Base-by-base conservation (phyloP, 1,140 invertebrate genomes). In the Pomacea maculata region DNA sequence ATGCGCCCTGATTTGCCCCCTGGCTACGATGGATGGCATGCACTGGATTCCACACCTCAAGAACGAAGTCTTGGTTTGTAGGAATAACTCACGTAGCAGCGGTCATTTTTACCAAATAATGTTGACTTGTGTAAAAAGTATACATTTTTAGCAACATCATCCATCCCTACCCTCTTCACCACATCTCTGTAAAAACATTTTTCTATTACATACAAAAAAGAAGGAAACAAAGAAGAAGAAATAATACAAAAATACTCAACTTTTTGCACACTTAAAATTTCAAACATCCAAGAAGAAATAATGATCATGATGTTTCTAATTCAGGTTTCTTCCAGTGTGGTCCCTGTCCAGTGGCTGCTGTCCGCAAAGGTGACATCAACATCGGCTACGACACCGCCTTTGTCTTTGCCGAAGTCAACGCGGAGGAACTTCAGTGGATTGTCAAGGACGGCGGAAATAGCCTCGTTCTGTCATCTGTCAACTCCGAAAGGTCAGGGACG, bases 1-100 rank as follows among this genome's bases (percentile, higher is more conserved):
- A 45, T 67, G 34, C 57, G 85, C 45, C 68, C 77, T 21, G 90
- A 98, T 64, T 94, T 94, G 0, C 84, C 89, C 0, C 92, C 94
- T 21, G 82, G 70, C n/a, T 96, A 95, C 85, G 93, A 94, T 19
- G 97, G 97, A 1, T 98, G 97, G 97, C 97, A 98, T 90, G 96
- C 94, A 0, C 94, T 98, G 72, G 97, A 98, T 90, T 94, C 96
- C 0, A 98, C 97, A 0, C 97, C 97, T 0, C 97, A 98, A 88
- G 97, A 95, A 90, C 91, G 92, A 79, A 95, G 94, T 71, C 90
- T 91, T 75, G 90, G 88, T 86, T 82, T 65, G 77, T 57, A 67
- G 34, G 6, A 19, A 11, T 14, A 11, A 15, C 0, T 54, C 14
- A 67, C n/a, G 68, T 54, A 10, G 71, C 19, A 9, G 52, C 5